phyloP scores from a whole-genome alignment of 1,140 invertebrate genomes.

The Lutraria rhynchaena region DNA sequence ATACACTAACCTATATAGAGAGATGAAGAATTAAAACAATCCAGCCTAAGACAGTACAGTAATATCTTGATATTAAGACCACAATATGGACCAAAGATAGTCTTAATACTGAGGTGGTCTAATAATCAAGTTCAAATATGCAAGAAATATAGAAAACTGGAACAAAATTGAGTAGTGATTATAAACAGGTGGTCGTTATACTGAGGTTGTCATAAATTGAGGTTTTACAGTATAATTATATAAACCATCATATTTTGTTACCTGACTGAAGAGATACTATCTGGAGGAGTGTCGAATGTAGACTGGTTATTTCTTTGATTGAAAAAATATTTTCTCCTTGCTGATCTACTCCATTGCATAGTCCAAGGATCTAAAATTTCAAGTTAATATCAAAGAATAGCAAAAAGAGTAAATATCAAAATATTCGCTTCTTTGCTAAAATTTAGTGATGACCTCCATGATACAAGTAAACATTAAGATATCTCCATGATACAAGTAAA shows the following conservation, averaged over 20 bases:
- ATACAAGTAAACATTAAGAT: no score
- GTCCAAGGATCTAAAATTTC: conserved; percentile 84
- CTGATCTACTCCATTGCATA: conserved; percentile 82
- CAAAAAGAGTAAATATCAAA: no score
- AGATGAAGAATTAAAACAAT: not conserved
- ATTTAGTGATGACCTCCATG: no score
- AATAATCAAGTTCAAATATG: not conserved
- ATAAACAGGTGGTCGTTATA: not conserved
- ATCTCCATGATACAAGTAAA: no score
- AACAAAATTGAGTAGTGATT: not conserved
- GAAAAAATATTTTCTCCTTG: conserved; percentile 84
- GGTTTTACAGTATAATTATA: not conserved
- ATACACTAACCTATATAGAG: not conserved
- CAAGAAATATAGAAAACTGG: not conserved
- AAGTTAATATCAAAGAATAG: no score
- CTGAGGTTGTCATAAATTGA: not conserved
- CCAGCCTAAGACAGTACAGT: not conserved
- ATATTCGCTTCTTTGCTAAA: no score
- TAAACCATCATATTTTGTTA: conserved; percentile 37
- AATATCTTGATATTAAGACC: not conserved
- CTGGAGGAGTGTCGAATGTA: conserved; percentile 80
- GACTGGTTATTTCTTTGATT: conserved; percentile 80
- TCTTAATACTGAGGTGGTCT: not conserved
- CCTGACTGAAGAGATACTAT: conserved; percentile 79
- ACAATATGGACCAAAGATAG: not conserved